Conservation (phyloP, 1,140 invertebrate genomes). For the Zaprionus davidi region DNA sequence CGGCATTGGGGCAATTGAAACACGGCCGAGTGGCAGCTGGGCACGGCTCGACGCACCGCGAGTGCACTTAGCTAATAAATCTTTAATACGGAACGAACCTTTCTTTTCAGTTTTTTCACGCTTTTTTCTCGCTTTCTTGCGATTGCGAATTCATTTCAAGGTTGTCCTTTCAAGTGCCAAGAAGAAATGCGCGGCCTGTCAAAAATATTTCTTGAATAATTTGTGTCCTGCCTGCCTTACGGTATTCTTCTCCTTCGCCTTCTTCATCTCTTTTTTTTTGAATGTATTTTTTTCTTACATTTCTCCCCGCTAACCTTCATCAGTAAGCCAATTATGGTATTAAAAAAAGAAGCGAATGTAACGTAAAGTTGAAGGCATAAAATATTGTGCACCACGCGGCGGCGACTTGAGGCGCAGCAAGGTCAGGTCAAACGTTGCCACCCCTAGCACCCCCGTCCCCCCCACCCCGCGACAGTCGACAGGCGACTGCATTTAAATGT, state of each 20-base stretch:
- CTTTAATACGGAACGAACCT: conserved; percentile 64
- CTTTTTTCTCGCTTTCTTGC: conserved; percentile 8
- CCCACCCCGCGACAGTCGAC: conserved; percentile 30
- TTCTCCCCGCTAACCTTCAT: conserved; percentile 64
- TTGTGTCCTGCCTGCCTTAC: conserved; percentile 53
- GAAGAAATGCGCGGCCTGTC: conserved; percentile 65
- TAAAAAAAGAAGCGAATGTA: conserved; percentile 45
- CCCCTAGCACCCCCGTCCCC: not conserved
- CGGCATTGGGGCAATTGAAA: not conserved
- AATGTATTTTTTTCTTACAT: conserved; percentile 25
- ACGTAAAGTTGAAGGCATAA: conserved; percentile 61
- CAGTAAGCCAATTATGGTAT: conserved; percentile 81
- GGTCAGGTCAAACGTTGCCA: conserved; percentile 65
- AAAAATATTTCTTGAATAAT: conserved; percentile 79
- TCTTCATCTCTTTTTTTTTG: conserved; percentile 11
- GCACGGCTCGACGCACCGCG: not conserved
- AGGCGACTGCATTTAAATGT: conserved; percentile 76
- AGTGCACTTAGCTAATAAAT: conserved; percentile 81
- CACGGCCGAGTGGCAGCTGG: conserved; percentile 3
- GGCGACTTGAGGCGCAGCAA: conserved; percentile 44
- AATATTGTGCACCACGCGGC: conserved; percentile 46
- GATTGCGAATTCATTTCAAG: conserved; percentile 62
- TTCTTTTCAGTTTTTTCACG: conserved; percentile 16
- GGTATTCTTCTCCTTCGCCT: not conserved
- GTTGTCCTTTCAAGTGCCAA: conserved; percentile 73